These are phyloP conservation scores for Neuroterus valhalla DNA, from an alignment of 1,140 invertebrate genomes.

Conservation along the genomic window DNA sequence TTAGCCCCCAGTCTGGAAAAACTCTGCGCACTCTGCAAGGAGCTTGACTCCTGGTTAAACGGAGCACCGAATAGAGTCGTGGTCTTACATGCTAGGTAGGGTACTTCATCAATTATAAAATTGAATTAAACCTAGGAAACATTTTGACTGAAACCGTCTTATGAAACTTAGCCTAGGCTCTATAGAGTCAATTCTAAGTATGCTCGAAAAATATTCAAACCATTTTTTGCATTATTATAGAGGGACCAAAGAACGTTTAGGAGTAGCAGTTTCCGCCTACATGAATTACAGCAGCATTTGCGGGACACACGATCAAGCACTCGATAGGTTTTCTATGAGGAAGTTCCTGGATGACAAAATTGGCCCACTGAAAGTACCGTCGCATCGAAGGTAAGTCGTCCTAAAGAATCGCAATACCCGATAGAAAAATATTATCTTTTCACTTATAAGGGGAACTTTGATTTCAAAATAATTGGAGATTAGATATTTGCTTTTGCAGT, in stretches of 20 bases:
- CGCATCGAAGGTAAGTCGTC: conserved; percentile 85
- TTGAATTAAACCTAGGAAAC: not conserved
- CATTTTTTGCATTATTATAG: conserved; percentile 66
- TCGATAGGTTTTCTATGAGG: conserved; percentile 94
- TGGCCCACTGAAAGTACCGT: conserved; percentile 87
- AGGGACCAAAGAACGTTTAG: conserved; percentile 85
- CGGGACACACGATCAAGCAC: conserved; percentile 89
- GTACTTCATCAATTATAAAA: not conserved
- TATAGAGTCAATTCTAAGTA: too few species aligned
- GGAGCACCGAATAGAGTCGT: conserved; percentile 87
- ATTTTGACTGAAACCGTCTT: conserved; percentile 27
- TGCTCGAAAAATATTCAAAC: not conserved
- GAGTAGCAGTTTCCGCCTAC: conserved; percentile 92
- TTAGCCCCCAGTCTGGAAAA: conserved; percentile 92
- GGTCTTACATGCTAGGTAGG: conserved; percentile 90
- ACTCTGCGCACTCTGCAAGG: conserved; percentile 93
- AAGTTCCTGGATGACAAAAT: conserved; percentile 92
- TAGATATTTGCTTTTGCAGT: too few species aligned
- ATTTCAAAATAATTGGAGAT: too few species aligned
- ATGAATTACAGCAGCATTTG: conserved; percentile 96
- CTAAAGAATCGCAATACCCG: too few species aligned
- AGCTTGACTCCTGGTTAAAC: conserved; percentile 93
- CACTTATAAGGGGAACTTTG: too few species aligned
- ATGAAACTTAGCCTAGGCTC: not conserved
- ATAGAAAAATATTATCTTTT: too few species aligned